Conservation (phyloP, 2,888 invertebrate species). For the Tetropium fuscum region DNA sequence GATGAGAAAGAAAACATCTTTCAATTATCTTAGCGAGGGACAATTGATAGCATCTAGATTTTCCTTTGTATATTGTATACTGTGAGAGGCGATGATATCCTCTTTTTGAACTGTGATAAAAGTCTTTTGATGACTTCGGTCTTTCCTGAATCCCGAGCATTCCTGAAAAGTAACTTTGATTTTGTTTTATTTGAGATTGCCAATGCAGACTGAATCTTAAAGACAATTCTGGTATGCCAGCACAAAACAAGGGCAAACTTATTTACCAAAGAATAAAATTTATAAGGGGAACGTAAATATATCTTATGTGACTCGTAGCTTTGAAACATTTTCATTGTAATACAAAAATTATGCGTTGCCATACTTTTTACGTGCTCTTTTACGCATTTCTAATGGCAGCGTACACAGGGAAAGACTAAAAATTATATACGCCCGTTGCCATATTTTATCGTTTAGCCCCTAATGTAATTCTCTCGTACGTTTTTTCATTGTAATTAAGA, state of each 20-base stretch:
- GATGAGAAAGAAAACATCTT: conserved; percentile 5
- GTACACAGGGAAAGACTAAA: conserved; percentile 4
- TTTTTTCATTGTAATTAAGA: conserved; percentile 12
- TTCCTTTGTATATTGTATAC: conserved; percentile 4
- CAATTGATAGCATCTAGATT: conserved; percentile 26
- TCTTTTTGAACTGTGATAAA: conserved; percentile 8
- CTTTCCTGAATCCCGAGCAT: conserved; percentile 13
- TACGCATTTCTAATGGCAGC: conserved; percentile 2
- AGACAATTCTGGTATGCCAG: conserved; percentile 12
- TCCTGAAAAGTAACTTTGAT: conserved; percentile 47
- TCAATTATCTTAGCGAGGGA: conserved; percentile 15
- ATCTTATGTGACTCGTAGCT: neutral
- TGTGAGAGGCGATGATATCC: conserved; percentile 2
- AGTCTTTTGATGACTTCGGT: conserved; percentile 15
- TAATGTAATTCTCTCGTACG: conserved; percentile 16
- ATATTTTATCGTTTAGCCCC: conserved; percentile 14
- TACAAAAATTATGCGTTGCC: neutral
- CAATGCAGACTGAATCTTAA: conserved; percentile 19
- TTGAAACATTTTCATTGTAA: conserved; percentile 3
- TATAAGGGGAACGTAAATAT: conserved; percentile 11
- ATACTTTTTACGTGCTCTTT: conserved; percentile 2
- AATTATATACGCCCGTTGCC: conserved; percentile 3
- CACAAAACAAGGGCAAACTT: conserved; percentile 3
- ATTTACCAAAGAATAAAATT: conserved; percentile 3
- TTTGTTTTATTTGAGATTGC: conserved; percentile 43